Base-by-base conservation (phyloP, 2,797 vertebrate species). In the Crossoptilon crossoptilon region DNA sequence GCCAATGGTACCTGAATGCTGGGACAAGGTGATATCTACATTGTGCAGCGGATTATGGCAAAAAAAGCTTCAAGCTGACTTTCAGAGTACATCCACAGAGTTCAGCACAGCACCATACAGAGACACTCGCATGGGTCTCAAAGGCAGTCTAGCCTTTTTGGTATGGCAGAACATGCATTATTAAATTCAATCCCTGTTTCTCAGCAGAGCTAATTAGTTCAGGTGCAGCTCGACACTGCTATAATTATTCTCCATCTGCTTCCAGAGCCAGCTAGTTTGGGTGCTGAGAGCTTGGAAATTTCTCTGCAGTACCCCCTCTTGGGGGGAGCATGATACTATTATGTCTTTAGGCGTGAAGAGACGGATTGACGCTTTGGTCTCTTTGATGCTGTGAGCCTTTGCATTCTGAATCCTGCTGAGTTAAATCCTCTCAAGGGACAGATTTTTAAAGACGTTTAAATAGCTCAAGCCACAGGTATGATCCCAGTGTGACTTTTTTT, bases 141-240 rank as follows among this genome's bases (percentile, higher is more conserved):
- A 92, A 96, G 88, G 90, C 93, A 94, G 88, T 84, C 88, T 60
- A 92, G 86, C 56, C 86, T 94, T 96, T 96, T 93, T 71, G 88
- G 80, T 94, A 87, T 94, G 86, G 96, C 88, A 96, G 95, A 95
- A 96, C 95, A 96, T 96, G 93, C 91, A 96, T 96, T 96, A 96
- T 96, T 96, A 96, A 96, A 96, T 96, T 94, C 95, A 94, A 96
- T 95, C 90, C 94, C 93, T 96, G 95, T 96, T 96, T 95, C 96
- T 95, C 95, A 96, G 95, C 95, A 96, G 95, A 96, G 95, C 91
- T 96, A 96, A 95, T 96, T 96, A 96, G 95, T 95, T 96, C 96
- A 96, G 96, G 96, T 96, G 95, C 94, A 95, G 95, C 91, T 95
- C 88, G 90, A 95, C 33, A 3, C 86, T 87, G 93, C 93, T 94